Conservation (phyloP, 2,888 invertebrate genomes). For the Rhamphomyia laevipes region DNA sequence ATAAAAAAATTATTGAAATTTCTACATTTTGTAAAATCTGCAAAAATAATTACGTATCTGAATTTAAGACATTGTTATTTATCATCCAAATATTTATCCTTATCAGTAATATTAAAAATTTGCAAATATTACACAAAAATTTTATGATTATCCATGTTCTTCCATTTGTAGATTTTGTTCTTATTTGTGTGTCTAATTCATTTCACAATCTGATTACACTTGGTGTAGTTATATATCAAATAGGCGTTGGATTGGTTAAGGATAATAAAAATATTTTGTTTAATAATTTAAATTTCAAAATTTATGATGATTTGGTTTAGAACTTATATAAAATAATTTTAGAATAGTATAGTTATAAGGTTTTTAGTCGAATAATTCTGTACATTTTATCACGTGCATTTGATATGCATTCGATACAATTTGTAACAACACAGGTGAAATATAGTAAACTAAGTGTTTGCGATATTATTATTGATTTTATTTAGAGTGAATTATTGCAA, state of each 20-base stretch:
- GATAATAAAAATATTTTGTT: background rate
- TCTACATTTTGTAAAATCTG: constrained; percentile 23
- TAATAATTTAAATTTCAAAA: constrained; percentile 2
- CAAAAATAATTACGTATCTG: constrained; percentile 21
- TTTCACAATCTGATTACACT: constrained; percentile 23
- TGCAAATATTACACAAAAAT: no score
- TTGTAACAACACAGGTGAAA: constrained; percentile 17
- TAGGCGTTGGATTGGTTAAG: constrained; percentile 23
- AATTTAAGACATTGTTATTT: constrained; percentile 24
- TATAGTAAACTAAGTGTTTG: no score
- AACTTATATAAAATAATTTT: no score
- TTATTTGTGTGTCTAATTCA: constrained; percentile 26
- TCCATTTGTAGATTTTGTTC: constrained; percentile 16
- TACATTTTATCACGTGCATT: constrained; percentile 24
- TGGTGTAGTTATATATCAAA: constrained; percentile 25
- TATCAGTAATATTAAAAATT: constrained; percentile 7
- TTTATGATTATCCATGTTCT: no score
- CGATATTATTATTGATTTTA: no score
- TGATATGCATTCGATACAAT: constrained; percentile 27
- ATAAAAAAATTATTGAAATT: constrained; percentile 20
- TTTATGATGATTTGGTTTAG: no score
- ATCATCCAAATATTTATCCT: constrained; percentile 23
- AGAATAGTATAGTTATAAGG: constrained; percentile 19
- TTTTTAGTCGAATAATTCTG: constrained; percentile 25
- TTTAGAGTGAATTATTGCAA: no score